Conservation (phyloP, 2,797 vertebrate genomes). For the Molothrus aeneus region DNA sequence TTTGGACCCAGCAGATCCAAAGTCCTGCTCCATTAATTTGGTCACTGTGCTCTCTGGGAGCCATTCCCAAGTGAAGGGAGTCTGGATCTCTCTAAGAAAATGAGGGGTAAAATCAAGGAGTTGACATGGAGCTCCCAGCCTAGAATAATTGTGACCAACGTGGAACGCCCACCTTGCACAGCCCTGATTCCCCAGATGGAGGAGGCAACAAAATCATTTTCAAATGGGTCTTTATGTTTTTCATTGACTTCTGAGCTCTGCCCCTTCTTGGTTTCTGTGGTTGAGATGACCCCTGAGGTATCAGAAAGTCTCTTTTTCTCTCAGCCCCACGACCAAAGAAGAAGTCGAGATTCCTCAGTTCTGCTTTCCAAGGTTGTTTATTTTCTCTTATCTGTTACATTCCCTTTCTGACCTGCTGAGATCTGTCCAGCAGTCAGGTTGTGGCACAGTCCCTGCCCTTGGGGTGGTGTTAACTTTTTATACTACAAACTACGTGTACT, state of each 20-base stretch:
- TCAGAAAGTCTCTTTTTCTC: no score
- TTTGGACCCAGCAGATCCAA: not conserved
- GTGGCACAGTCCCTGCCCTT: no score
- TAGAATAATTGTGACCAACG: not conserved
- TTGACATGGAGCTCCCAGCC: not conserved
- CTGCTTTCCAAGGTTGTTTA: no score
- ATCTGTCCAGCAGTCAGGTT: no score
- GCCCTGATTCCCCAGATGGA: not conserved
- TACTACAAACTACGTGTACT: no score
- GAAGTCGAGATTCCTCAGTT: no score
- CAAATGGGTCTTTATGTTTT: not conserved
- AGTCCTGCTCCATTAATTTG: not conserved
- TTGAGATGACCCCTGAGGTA: no score
- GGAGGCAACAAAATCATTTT: not conserved
- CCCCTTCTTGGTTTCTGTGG: not conserved
- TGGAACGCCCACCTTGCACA: not conserved
- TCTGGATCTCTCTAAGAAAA: not conserved
- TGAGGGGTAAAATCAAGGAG: not conserved
- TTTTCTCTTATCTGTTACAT: no score
- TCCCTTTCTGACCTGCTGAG: no score
- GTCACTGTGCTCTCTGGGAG: not conserved
- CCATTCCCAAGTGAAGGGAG: not conserved
- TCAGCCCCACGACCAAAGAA: no score
- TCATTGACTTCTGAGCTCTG: constrained; percentile 8
- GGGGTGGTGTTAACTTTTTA: no score